Evolutionary conservation across 2,113 vertebrate genomes (phyloP), one percentile per base, ranked within the genome.

Genomic region (Lepus timidus): DNA sequence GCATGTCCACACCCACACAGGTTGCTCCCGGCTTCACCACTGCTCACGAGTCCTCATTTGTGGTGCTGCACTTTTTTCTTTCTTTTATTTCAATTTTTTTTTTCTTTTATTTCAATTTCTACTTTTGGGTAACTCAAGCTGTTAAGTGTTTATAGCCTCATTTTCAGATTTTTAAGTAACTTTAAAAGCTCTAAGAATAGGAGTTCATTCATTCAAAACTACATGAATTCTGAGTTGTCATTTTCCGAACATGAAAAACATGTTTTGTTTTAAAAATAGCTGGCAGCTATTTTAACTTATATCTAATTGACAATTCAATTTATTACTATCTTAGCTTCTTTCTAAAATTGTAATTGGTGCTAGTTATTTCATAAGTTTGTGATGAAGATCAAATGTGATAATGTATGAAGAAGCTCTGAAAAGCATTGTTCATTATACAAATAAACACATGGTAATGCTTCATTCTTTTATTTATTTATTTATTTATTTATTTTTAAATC

Each of bases 181-280:
- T 86, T 92, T 22, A 39, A 94, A 88, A 83, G 22, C 14, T 86
- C 33, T 62, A 91, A 89, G 11, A 25, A 7, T 22, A 17, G 29
- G 11, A 73, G 9, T 92, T 88, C 14, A 81, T 31, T 88, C 52
- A 81, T 87, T 74, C 58, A 64, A 55, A 95, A 70, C 16, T 70
- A 65, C 4, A 61, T 9, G 61, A 73, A 19, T 13, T 13, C 23
- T 36, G 17, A 31, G 20, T 51, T 93, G 29, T 88, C 36, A 76
- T 82, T 90, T 93, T 92, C 27, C 58, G 64, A 68, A 52, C 0
- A 55, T 73, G 74, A 74, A 82, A 82, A 74, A 85, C 39, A 87
- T 90, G 10, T 62, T 71, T 95, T 85, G 14, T 86, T 90, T 88
- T 39, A 68, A 86, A 91, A 89, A 78, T 76, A 95, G 73, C 85